Percentiles rank a stretch among this genome's conserved stretches.
Evolutionary conservation across 2,113 vertebrate species (phyloP).

Genomic region (Oryzias melastigma): DNA sequence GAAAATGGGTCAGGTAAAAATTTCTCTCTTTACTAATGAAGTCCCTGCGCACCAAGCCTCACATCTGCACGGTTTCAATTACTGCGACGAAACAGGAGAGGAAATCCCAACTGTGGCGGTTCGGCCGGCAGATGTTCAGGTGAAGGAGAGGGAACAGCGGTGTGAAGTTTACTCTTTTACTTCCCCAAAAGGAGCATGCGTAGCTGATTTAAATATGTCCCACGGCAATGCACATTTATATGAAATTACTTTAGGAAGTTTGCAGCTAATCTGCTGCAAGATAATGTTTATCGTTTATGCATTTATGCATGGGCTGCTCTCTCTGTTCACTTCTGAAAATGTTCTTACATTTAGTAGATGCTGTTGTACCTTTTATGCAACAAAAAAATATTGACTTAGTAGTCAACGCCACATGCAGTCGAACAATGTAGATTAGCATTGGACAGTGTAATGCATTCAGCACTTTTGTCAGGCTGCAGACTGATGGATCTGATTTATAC

Average conservation of each 20-base stretch:
- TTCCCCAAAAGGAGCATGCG: slow-evolving; percentile 5
- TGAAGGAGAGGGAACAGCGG: slow-evolving; percentile 23
- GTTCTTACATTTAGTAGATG: slow-evolving; percentile 20
- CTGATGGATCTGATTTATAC: slow-evolving; percentile 10
- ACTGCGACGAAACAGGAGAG: slow-evolving; percentile 41
- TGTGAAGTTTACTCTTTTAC: slow-evolving; percentile 4
- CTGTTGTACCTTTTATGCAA: not conserved
- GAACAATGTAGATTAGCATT: not conserved
- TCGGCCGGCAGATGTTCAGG: slow-evolving; percentile 16
- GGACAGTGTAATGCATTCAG: not conserved
- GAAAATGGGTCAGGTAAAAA: slow-evolving; percentile 64
- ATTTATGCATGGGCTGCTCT: slow-evolving; percentile 47
- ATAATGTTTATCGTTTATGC: slow-evolving; percentile 35
- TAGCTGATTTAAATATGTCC: slow-evolving; percentile 5
- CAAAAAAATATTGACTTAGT: not conserved
- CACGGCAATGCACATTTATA: slow-evolving; percentile 24
- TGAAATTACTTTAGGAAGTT: slow-evolving; percentile 27
- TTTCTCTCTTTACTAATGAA: slow-evolving; percentile 65
- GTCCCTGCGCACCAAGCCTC: slow-evolving; percentile 53
- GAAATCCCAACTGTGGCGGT: slow-evolving; percentile 43
- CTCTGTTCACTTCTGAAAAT: slow-evolving; percentile 27
- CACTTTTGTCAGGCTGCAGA: not conserved
- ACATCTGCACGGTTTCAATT: slow-evolving; percentile 68
- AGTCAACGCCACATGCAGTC: not conserved
- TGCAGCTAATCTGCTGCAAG: slow-evolving; percentile 13